Evolutionary conservation across 2,888 invertebrate genomes (phyloP), one percentile per base, ranked within the genome.

Genomic region (Girardia tigrina): DNA sequence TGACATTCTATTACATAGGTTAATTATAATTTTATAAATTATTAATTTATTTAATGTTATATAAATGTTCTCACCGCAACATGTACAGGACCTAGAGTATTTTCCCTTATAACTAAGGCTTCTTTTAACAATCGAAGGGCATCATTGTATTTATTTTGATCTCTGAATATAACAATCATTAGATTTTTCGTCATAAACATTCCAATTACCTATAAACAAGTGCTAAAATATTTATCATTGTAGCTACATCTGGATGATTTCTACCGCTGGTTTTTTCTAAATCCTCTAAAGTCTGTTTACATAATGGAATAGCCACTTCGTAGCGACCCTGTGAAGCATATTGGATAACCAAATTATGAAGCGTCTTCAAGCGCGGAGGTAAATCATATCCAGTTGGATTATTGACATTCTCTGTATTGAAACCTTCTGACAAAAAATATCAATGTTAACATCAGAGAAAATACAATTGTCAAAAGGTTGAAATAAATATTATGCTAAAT

Each of bases 241-340:
- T 98, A 71, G 97, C 97, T n/a, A 98, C 97, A 83, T 98, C 97
- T 0, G 97, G 97, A 86, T 98, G 97, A 86, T 97, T 94, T 84
- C 97, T 95, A 0, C 98, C 98, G 77, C 92, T 92, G 0, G 95
- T 97, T 86, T 94, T 95, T 86, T 98, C 97, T 81, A 99, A 88
- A 86, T 98, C 98, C 85, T 99, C 98, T 71, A 98, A 87, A 0
- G 98, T 98, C 85, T 97, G 98, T 85, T 98, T 97, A 87, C 98
- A 99, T n/a, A 99, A 88, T 20, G 98, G 98, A 80, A 99, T 97
- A 12, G 98, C 98, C 42, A 99, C 98, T 94, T 87, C 98, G 92
- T 84, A 84, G 26, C 85, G 82, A 78, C 93, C 98, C 86, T 98
- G 95, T 73, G 94, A 93, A 72, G 98, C 98, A 86, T 98, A 99